These are phyloP conservation scores for Catharus minimus DNA, from an alignment of 2,113 vertebrate genomes.

Conservation along the genomic window DNA sequence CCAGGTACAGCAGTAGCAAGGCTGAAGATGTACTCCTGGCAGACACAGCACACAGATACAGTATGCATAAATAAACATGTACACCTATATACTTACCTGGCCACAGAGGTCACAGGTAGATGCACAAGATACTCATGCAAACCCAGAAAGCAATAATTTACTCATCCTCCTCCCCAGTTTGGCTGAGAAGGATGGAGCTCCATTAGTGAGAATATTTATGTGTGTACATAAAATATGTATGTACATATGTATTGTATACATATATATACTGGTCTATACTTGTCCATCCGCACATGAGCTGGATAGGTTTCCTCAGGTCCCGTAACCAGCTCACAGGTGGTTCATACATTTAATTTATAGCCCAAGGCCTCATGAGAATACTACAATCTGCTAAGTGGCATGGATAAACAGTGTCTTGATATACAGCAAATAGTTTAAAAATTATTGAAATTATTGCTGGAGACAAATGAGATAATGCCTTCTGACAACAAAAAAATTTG, in stretches of 20 bases:
- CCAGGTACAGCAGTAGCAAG: not conserved
- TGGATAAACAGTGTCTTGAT: not conserved
- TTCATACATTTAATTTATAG: not conserved
- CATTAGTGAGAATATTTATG: not conserved
- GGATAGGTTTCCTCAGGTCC: not conserved
- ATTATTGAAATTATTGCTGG: not conserved
- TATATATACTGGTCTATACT: not conserved
- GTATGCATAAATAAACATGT: no score
- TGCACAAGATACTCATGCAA: not conserved
- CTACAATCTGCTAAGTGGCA: not conserved
- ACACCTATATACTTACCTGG: accelerated
- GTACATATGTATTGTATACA: no score
- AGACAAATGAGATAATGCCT: not conserved
- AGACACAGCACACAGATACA: not conserved
- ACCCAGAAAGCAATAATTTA: not conserved
- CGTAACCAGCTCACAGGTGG: not conserved
- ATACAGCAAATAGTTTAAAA: not conserved
- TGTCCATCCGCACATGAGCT: not conserved
- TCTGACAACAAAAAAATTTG: not conserved
- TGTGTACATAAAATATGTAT: accelerated
- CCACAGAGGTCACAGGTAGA: not conserved
- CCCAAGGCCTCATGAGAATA: not conserved
- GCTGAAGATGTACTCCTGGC: not conserved
- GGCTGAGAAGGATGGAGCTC: not conserved
- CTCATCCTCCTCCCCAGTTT: not conserved